phyloP scores from a whole-genome alignment of 2,113 vertebrate species.

The Siphamia tubifer region DNA sequence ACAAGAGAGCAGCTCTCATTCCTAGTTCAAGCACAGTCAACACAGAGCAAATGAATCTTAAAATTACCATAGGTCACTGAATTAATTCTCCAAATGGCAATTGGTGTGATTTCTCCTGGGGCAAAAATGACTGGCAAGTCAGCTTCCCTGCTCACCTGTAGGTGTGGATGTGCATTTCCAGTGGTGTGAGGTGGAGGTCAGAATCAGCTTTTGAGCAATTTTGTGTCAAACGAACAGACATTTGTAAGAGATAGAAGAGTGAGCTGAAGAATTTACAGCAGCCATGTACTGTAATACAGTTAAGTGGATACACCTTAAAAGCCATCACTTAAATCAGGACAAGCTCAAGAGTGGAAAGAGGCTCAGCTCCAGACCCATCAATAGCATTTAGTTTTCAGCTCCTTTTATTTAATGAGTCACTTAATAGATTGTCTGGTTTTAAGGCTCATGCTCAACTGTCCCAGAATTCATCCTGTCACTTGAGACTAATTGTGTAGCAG shows the following conservation, averaged over 20 bases:
- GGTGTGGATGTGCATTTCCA: slow-evolving; percentile 5
- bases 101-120: slow-evolving; percentile 82
- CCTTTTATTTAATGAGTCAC: slow-evolving; percentile 1
- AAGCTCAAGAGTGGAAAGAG: neutral
- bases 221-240: neutral
- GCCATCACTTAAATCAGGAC: neutral
- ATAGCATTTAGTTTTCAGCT: too few species aligned
- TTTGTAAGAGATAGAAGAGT: neutral
- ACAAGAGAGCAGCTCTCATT: slow-evolving; percentile 52
- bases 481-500: too few species aligned
- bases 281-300: neutral
- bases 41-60: slow-evolving; percentile 77
- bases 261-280: neutral
- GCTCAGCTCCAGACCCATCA: too few species aligned
- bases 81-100: slow-evolving; percentile 87
- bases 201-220: neutral
- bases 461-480: too few species aligned
- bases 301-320: neutral
- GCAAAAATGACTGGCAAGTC: slow-evolving; percentile 57
- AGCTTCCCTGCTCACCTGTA: slow-evolving; percentile 16
- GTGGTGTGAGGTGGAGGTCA: neutral
- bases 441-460: neutral
- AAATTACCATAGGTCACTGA: slow-evolving; percentile 88
- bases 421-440: neutral
- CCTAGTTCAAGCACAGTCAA: slow-evolving; percentile 65